These are phyloP conservation scores for Phalacrocorax carbo DNA, from an alignment of 2,113 vertebrate genomes.

Conservation along the genomic window DNA sequence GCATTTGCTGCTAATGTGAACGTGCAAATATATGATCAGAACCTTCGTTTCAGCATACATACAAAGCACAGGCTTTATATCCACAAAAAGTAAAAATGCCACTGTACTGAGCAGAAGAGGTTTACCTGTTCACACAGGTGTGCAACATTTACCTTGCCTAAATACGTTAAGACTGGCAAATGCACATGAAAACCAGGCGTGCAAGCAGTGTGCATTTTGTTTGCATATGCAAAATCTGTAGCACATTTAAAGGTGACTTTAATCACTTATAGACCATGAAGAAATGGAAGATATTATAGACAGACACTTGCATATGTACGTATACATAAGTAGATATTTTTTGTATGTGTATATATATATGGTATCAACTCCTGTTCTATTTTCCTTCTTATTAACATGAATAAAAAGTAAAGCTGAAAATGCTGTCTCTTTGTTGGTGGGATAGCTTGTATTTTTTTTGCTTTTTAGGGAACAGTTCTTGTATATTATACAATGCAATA, in stretches of 20 bases:
- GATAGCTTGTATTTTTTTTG: fast-evolving
- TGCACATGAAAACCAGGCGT: background rate
- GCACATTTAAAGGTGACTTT: background rate
- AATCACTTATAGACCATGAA: background rate
- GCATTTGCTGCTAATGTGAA: background rate
- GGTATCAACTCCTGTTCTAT: background rate
- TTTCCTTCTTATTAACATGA: background rate
- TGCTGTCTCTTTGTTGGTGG: background rate
- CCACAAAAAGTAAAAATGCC: background rate
- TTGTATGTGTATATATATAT: background rate
- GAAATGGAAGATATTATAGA: background rate
- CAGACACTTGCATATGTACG: background rate
- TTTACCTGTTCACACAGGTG: background rate
- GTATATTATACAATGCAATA: background rate
- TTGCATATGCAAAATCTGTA: background rate
- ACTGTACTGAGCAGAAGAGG: background rate
- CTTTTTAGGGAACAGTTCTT: background rate
- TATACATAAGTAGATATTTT: background rate
- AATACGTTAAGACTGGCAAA: background rate
- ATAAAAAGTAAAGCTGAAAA: background rate
- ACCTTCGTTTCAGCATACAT: background rate
- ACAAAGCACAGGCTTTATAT: background rate
- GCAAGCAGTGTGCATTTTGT: background rate
- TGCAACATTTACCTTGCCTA: background rate
- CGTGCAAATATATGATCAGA: background rate